These are phyloP conservation scores for Temnothorax ravouxi DNA, from an alignment of 2,888 invertebrate species.

Conservation along the genomic window DNA sequence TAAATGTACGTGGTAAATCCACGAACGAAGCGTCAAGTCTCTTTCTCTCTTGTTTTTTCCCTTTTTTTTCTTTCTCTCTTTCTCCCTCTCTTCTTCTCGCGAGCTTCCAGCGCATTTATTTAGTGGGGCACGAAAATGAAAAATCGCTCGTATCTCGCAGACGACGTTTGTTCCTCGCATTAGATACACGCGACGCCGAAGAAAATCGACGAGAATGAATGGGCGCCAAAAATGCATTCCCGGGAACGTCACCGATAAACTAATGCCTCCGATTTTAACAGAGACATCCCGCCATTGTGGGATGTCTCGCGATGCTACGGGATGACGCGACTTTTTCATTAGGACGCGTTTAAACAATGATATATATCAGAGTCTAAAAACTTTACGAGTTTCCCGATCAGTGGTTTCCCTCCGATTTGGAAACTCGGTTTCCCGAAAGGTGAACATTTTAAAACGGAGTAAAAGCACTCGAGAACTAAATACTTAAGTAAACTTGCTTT, in stretches of 20 bases:
- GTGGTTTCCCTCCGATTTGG: too few relatives aligned
- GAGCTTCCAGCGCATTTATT: constrained; percentile 77
- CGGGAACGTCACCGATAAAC: constrained; percentile 12
- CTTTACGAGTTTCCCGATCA: neutral
- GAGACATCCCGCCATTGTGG: neutral
- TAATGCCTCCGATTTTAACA: constrained; percentile 34
- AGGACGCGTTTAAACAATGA: neutral
- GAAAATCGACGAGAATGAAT: constrained; percentile 49
- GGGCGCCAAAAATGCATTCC: constrained; percentile 34
- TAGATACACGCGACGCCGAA: constrained; percentile 44
- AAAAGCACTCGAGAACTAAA: neutral
- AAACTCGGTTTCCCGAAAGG: too few relatives aligned
- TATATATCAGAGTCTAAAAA: neutral
- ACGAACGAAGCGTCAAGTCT: neutral
- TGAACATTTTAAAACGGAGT: neutral
- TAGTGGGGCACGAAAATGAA: constrained; percentile 72
- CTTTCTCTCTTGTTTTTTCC: neutral
- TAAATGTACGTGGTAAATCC: constrained; percentile 13
- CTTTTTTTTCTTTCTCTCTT: neutral
- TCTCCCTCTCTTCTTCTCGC: constrained; percentile 27
- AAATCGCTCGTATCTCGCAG: constrained; percentile 69
- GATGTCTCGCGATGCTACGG: neutral
- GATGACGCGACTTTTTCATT: neutral
- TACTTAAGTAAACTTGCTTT: too few relatives aligned
- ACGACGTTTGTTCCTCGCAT: constrained; percentile 65